Base-by-base conservation (phyloP, 2,113 vertebrate genomes). In the Turdus rufiventris region DNA sequence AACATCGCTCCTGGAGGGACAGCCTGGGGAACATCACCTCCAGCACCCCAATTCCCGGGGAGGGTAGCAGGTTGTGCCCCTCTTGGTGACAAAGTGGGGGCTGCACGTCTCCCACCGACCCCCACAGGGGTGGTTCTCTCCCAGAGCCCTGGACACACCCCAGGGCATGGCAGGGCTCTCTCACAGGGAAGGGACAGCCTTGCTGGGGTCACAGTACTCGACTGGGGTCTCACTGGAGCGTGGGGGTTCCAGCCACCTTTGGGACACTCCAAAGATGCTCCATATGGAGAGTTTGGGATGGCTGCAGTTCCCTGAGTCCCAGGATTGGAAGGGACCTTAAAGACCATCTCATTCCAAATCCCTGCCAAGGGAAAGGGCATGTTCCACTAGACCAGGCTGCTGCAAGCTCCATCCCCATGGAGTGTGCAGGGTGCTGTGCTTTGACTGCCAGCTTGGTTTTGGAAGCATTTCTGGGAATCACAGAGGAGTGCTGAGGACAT, bases 161-260 rank as follows among this genome's bases (percentile, higher is more conserved):
- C 50, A 4, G n/a, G 33, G 25, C 42, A 42, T 1, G 25, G 65
- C 24, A 28, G 60, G 1, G 54, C 53, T 50, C 25, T 54, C 19
- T 65, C 29, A n/a, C 1, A 5, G 21, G 31, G 31, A 48, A 34
- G 14, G 11, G 26, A 51, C 5, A 12, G 3, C 34, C 14, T 31
- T 10, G 14, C 0, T 4, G 20, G 48, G 31, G 9, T 36, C 2
- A 4, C 0, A 5, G 33, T 6, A 7, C 33, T 29, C 7, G 28
- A 28, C 3, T 58, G 74, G 15, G 53, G 21, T 23, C 2, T 0
- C 29, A 18, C 15, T 14, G 57, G 50, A 34, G 45, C 0, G 0
- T 25, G 28, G 75, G 8, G 25, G 50, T 28, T 23, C 66, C 61
- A 50, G 4, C 14, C 19, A 0, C 12, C 56, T 79, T 28, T 34